Evolutionary conservation across 2,113 vertebrate genomes (phyloP).

Genomic region (Erythrolamprus reginae): DNA sequence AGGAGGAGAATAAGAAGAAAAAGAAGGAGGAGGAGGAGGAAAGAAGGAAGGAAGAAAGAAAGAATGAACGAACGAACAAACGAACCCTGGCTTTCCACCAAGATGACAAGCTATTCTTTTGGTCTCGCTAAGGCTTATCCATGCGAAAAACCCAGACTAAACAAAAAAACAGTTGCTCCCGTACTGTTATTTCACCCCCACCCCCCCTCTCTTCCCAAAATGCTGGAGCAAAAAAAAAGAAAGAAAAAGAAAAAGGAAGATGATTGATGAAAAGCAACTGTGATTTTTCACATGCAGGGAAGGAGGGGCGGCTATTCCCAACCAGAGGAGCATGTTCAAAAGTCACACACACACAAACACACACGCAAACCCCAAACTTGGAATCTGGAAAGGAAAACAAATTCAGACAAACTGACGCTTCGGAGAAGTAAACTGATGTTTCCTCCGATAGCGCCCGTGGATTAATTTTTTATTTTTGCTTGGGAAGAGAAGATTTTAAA

Average conservation of each 20-base stretch:
- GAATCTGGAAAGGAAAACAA: constrained; percentile 63
- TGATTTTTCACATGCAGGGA: background rate
- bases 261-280: constrained; percentile 58
- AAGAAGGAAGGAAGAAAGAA: no score
- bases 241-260: constrained; percentile 15
- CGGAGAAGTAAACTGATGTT: constrained; percentile 50
- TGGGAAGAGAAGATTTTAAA: background rate
- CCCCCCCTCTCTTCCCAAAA: constrained; percentile 19
- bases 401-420: background rate
- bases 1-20: no score
- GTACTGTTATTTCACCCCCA: constrained; percentile 40
- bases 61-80: no score
- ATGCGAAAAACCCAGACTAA: constrained; percentile 54
- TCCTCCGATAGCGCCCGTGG: constrained; percentile 38
- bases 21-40: no score
- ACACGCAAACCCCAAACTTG: background rate
- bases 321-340: constrained; percentile 16
- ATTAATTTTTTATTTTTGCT: background rate
- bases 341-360: background rate
- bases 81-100: constrained; percentile 15
- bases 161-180: constrained; percentile 58
- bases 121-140: constrained; percentile 53
- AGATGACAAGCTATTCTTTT: constrained; percentile 44
- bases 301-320: background rate
- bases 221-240: constrained; percentile 29